These are phyloP conservation scores for Habrosyne pyritoides DNA, from an alignment of 2,888 invertebrate species.

Conservation along the genomic window DNA sequence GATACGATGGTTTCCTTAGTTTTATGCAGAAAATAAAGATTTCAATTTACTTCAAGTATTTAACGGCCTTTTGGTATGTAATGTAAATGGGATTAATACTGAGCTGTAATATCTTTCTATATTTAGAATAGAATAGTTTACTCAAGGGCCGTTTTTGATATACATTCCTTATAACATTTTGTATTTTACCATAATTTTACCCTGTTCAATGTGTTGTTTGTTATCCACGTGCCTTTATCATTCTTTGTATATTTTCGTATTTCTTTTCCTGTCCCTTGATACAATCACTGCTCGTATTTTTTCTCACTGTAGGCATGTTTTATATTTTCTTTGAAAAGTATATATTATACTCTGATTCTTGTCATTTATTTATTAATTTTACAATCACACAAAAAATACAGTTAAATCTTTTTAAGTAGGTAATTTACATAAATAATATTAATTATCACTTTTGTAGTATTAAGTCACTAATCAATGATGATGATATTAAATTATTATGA, in stretches of 20 bases:
- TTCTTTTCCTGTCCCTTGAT: slow-evolving; percentile 6
- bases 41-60: not conserved
- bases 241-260: slow-evolving; percentile 7
- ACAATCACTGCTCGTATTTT: slow-evolving; percentile 3
- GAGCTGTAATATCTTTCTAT: not conserved
- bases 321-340: not conserved
- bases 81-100: too few species aligned
- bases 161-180: not conserved
- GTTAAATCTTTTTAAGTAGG: too few species aligned
- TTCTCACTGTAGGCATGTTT: not conserved
- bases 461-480: not conserved
- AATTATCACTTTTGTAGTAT: not conserved
- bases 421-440: not conserved
- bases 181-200: not conserved
- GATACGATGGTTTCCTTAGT: not conserved
- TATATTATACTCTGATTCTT: not conserved
- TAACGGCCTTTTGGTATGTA: too few species aligned
- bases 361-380: not conserved
- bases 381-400: too few species aligned
- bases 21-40: too few species aligned
- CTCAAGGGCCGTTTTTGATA: not conserved
- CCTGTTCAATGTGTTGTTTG: slow-evolving; percentile 1
- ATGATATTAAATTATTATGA: not conserved
- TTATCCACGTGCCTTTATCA: slow-evolving; percentile 1
- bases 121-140: not conserved